Evolutionary conservation across 2,797 vertebrate genomes (phyloP).

Genomic region (Enteromius thamalakanensis): DNA sequence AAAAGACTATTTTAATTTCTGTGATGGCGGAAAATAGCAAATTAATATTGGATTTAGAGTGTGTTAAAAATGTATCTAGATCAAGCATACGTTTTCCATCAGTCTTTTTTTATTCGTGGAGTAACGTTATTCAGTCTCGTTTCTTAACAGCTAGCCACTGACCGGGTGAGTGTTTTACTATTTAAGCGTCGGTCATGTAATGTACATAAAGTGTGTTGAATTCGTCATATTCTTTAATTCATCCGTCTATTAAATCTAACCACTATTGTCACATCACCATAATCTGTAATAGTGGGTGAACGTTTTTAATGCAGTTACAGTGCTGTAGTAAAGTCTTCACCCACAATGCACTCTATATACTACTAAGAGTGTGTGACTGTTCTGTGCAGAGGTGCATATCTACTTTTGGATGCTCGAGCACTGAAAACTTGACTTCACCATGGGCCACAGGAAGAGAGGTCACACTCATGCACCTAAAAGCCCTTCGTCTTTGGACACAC

Average conservation of each 20-base stretch:
- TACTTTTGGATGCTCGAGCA: not conserved
- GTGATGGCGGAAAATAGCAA: not conserved
- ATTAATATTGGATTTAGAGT: not conserved
- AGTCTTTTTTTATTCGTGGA: not conserved
- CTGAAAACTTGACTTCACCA: conserved; percentile 29
- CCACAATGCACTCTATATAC: not conserved
- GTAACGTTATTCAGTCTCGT: not conserved
- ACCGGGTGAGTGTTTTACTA: not conserved
- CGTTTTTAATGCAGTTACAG: not conserved
- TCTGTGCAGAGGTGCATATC: not conserved
- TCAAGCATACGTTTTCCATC: not conserved
- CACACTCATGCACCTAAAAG: conserved; percentile 15
- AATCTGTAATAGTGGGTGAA: not conserved
- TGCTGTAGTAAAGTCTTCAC: not conserved
- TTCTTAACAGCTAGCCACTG: not conserved
- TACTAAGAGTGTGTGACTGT: not conserved
- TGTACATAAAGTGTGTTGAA: not conserved
- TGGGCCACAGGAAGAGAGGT: conserved; percentile 46
- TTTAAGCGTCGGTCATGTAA: not conserved
- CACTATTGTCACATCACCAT: not conserved
- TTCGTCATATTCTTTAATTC: not conserved
- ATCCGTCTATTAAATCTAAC: not conserved
- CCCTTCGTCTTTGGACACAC: not conserved
- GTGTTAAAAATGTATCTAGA: not conserved
- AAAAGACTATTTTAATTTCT: not conserved